Base-by-base conservation (phyloP, 2,113 vertebrate genomes). In the Chamaetylas fuelleborni region DNA sequence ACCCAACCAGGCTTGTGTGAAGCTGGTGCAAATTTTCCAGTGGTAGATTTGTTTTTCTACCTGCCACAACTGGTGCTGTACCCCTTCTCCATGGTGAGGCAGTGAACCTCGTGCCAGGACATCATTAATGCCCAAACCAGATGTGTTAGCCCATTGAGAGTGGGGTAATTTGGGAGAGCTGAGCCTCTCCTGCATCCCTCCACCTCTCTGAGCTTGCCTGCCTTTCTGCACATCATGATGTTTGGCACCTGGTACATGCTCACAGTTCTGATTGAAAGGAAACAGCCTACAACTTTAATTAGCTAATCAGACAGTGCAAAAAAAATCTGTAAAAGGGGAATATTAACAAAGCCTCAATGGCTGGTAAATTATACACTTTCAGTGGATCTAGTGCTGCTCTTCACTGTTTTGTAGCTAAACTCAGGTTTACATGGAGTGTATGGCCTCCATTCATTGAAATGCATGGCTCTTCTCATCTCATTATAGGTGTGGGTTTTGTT, bases 251-350 rank as follows among this genome's bases (percentile, higher is more conserved):
- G 94, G 88, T 92, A 88, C 79, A 74, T 2, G 3, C 86, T 95
- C 69, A 57, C 94, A 71, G 60, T 74, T 93, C 87, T 97, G 96
- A 94, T 94, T 97, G 94, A 96, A 95, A 96, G 70, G 53, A 80
- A 94, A 91, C 94, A 92, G 92, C 88, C 92, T 95, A 88, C 95
- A 80, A 90, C 69, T 95, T 88, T 87, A 86, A 94, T 97, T 90
- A 96, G 93, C 95, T 97, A 96, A 96, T 96, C 95, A 96, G 88
- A 54, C 85, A 81, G 67, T 43, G 74, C 0, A 40, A 34, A 64
- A 74, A 81, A 87, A 73, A 61, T 12, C 88, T 86, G 72, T 86
- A 86, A 88, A 95, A 88, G 31, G 8, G 15, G 91, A 95, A 87
- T 93, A 92, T 92, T 96, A 93, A 92, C 92, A 96, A 91, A 96